Percentiles rank a stretch among this genome's conserved stretches.
These are phyloP conservation scores for Leptodactylus fuscus DNA, from an alignment of 2,113 vertebrate species.

Conservation along the genomic window DNA sequence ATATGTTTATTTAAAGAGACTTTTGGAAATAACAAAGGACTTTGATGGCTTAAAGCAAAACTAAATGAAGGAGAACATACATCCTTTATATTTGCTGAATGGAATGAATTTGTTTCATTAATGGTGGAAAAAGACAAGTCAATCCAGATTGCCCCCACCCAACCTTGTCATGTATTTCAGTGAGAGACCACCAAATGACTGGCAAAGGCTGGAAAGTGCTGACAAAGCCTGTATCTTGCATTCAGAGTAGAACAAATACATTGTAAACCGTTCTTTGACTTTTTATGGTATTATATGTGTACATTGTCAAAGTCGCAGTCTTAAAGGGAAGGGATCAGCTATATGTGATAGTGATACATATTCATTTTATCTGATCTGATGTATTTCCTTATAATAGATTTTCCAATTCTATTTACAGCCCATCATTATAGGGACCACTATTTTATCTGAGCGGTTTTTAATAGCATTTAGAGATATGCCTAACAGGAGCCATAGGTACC, in stretches of 20 bases:
- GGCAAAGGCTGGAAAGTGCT: slow-evolving; percentile 24
- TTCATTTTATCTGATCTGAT: no score
- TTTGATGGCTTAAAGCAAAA: slow-evolving; percentile 74
- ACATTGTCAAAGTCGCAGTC: background rate
- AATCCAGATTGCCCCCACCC: background rate
- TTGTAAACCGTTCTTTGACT: slow-evolving; percentile 30
- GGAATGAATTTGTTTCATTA: slow-evolving; percentile 61
- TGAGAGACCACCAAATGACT: background rate
- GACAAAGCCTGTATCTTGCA: slow-evolving; percentile 10
- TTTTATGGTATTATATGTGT: slow-evolving; percentile 23
- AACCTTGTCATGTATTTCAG: background rate
- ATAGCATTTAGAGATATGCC: no score
- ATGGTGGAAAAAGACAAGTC: slow-evolving; percentile 39
- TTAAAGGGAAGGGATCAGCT: no score
- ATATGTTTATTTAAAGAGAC: slow-evolving; percentile 85
- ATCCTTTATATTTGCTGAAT: slow-evolving; percentile 36
- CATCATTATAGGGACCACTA: no score
- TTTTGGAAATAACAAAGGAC: slow-evolving; percentile 77
- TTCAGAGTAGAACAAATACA: slow-evolving; percentile 39
- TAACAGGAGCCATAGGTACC: no score
- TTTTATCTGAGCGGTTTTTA: no score
- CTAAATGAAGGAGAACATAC: slow-evolving; percentile 62
- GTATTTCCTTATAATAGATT: no score
- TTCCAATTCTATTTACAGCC: no score
- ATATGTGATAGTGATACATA: no score